Evolutionary conservation across 2,113 vertebrate species (phyloP), one percentile per base, ranked within the genome.

Genomic region (Cyrtonyx montezumae): DNA sequence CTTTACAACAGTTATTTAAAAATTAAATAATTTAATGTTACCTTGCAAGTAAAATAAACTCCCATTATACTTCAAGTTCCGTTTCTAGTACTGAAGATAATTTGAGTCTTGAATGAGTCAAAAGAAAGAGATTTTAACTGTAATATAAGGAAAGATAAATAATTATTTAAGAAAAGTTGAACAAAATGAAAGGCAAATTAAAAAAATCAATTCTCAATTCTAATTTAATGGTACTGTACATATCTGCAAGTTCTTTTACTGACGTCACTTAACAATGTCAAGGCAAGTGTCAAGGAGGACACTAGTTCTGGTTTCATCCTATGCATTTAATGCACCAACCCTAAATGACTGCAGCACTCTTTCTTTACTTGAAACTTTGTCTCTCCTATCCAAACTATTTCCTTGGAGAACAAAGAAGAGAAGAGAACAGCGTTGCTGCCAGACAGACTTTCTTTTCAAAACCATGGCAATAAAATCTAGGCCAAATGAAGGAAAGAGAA

Each of bases 121-220:
- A 82, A 97, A 96, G 94, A 61, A 92, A 92, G 82, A 90, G 88
- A 85, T 96, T 96, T 93, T 76, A 94, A 63, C 51, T 83, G 67
- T 87, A 91, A 82, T 79, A 71, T 89, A 65, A 80, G 94, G 69
- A 88, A 94, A 84, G 51, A 84, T 86, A 77, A 79, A 81, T 87
- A 86, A 94, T 83, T 86, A 58, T 95, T 96, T 91, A 85, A 94
- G 87, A 96, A 95, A 84, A 88, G 73, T 61, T 15, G 4, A 21
- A 58, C 66, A 94, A 96, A 96, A 96, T 79, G 13, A 95, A 95
- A 49, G 79, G 6, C 25, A 88, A 92, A 89, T 94, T 89, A 93
- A 80, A 95, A 43, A 88, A 76, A 43, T 69, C 9, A 2, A 51
- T 91, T 95, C 48, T 82, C 59, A 85, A 80, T 94, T 94, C n/a